Evolutionary conservation across 2,113 vertebrate species (phyloP).

Genomic region (Camelus bactrianus): DNA sequence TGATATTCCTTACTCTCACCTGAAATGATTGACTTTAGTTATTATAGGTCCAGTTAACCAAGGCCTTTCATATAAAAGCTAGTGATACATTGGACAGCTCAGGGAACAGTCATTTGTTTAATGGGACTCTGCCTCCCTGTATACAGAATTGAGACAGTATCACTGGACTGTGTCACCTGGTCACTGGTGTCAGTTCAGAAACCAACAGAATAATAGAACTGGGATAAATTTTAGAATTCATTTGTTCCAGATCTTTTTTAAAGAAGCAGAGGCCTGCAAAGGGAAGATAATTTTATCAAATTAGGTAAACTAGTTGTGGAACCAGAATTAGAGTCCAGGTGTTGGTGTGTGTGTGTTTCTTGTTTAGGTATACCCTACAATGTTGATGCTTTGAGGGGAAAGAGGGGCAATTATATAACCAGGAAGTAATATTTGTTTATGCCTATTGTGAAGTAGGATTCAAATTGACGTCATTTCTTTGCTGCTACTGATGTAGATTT

Average conservation of each 20-base stretch:
- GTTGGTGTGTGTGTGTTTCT: not conserved
- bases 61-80: slow-evolving; percentile 5
- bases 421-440: slow-evolving; percentile 16
- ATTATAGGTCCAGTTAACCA: not conserved
- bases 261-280: not conserved
- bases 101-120: slow-evolving; percentile 12
- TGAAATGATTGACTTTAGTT: not conserved
- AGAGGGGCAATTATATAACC: not conserved
- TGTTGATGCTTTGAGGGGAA: not conserved
- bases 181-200: not conserved
- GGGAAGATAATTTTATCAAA: slow-evolving; percentile 36
- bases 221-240: slow-evolving; percentile 50
- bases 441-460: not conserved
- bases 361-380: not conserved
- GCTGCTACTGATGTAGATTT: not conserved
- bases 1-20: not conserved
- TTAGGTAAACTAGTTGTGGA: slow-evolving; percentile 9
- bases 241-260: not conserved
- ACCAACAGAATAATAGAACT: not conserved
- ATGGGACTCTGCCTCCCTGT: not conserved
- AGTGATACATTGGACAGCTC: not conserved
- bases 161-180: not conserved
- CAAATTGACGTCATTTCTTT: not conserved
- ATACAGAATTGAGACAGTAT: not conserved
- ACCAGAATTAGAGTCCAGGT: slow-evolving; percentile 2